A percentile compares a stretch with the other conserved stretches of the same genome.
phyloP scores from a whole-genome alignment of 53 echinoderm and acorn worm species.

The Crossaster papposus region DNA sequence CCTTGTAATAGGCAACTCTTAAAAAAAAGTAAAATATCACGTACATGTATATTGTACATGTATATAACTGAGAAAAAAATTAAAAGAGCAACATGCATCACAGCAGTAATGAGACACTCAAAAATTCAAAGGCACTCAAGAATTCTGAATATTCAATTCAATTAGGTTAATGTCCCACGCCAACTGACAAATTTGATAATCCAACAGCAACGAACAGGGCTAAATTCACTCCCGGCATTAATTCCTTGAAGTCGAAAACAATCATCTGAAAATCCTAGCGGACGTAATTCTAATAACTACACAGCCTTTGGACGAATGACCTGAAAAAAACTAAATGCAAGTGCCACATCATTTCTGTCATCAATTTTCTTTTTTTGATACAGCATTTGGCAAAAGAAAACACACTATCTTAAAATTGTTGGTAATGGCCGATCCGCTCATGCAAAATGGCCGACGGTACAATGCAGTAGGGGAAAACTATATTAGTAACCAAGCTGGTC shows the following conservation, averaged over 20 bases:
- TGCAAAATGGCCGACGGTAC: constrained; percentile 13
- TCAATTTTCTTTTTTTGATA: background rate
- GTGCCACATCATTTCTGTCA: background rate
- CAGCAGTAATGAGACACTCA: background rate
- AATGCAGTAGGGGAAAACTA: constrained; percentile 1
- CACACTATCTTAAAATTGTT: background rate
- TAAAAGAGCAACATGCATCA: background rate
- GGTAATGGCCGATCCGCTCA: background rate
- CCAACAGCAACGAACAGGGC: background rate
- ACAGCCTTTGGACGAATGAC: background rate
- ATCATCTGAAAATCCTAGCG: background rate
- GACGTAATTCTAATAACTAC: background rate
- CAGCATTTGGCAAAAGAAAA: background rate
- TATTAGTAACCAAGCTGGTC: constrained; percentile 58
- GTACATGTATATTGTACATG: no score
- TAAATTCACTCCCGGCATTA: constrained; percentile 13
- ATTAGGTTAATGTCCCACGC: background rate
- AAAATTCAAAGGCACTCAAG: background rate
- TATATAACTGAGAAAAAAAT: background rate
- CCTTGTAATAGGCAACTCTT: no score
- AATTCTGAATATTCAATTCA: background rate
- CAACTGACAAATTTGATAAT: background rate
- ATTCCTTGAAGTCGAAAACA: constrained; percentile 30
- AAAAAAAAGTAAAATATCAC: no score
- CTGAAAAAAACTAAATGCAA: background rate